phyloP scores from a whole-genome alignment of 2,797 vertebrate genomes.

The Pseudocheirus occidentalis region DNA sequence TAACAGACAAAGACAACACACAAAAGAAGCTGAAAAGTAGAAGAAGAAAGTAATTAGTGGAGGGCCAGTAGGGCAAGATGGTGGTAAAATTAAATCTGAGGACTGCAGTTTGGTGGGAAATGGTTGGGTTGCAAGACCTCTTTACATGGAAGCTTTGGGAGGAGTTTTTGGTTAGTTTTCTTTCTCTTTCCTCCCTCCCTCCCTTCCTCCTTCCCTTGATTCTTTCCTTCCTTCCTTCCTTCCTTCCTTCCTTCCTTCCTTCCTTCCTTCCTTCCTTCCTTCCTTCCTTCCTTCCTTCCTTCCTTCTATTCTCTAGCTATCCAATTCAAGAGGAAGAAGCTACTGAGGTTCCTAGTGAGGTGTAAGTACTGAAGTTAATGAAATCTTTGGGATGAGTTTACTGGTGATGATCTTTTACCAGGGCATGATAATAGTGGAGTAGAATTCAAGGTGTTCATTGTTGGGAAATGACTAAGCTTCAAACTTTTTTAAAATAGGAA shows the following conservation, averaged over 20 bases:
- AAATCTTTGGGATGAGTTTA: not conserved
- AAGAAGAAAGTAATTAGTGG: not conserved
- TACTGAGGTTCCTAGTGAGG: not conserved
- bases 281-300: too few relatives aligned
- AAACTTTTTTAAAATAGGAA: not conserved
- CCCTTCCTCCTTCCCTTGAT: too few relatives aligned
- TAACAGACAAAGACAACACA: not conserved
- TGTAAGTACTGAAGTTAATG: not conserved
- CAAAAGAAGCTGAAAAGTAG: not conserved
- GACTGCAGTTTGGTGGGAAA: not conserved
- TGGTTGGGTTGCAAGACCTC: not conserved
- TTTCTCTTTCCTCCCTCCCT: too few relatives aligned
- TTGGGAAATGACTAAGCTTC: not conserved
- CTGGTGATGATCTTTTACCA: not conserved
- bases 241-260: too few relatives aligned
- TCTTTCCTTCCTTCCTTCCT: too few relatives aligned
- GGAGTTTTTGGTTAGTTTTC: not conserved
- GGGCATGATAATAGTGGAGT: not conserved
- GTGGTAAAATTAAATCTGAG: not conserved
- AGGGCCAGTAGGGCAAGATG: not conserved
- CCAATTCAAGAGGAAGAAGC: not conserved
- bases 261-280: too few relatives aligned
- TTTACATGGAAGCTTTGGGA: not conserved
- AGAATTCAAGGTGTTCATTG: not conserved
- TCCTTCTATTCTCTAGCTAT: not conserved